phyloP scores from a whole-genome alignment of 1,140 invertebrate genomes.

The Plutomurus gul region DNA sequence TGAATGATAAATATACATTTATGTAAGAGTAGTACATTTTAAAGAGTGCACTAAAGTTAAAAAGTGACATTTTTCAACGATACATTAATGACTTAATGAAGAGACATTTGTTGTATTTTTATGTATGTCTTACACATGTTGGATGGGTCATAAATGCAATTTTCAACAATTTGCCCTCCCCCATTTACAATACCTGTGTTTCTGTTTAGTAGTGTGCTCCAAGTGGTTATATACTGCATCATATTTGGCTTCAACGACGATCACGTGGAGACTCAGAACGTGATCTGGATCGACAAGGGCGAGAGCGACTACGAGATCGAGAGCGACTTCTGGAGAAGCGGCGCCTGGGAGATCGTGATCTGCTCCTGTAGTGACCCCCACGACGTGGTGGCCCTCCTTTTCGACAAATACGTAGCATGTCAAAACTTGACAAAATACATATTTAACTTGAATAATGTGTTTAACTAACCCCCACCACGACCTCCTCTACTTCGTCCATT shows the following conservation, averaged over 20 bases:
- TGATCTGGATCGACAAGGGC: constrained; percentile 35
- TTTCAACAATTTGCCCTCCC: too few species aligned
- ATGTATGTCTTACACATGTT: too few species aligned
- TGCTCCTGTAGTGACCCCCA: constrained; percentile 33
- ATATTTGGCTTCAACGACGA: constrained; percentile 30
- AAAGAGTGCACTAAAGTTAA: too few species aligned
- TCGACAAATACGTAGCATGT: background rate
- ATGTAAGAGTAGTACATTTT: too few species aligned
- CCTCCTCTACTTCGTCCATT: constrained; percentile 75
- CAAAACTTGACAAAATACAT: background rate
- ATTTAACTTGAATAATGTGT: constrained; percentile 54
- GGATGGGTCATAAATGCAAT: too few species aligned
- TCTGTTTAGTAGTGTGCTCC: too few species aligned
- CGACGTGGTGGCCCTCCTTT: constrained; percentile 60
- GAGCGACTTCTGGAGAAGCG: constrained; percentile 49
- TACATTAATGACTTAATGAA: too few species aligned
- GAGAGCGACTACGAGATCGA: constrained; percentile 35
- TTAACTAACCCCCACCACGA: constrained; percentile 68
- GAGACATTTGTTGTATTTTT: too few species aligned
- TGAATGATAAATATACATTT: too few species aligned
- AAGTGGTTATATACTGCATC: too few species aligned
- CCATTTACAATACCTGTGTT: too few species aligned
- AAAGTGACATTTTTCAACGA: too few species aligned
- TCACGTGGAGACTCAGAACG: constrained; percentile 42
- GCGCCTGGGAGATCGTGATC: constrained; percentile 42